Evolutionary conservation across 2,797 vertebrate genomes (phyloP), one percentile per base, ranked within the genome.

Genomic region (Lepus townsendii): DNA sequence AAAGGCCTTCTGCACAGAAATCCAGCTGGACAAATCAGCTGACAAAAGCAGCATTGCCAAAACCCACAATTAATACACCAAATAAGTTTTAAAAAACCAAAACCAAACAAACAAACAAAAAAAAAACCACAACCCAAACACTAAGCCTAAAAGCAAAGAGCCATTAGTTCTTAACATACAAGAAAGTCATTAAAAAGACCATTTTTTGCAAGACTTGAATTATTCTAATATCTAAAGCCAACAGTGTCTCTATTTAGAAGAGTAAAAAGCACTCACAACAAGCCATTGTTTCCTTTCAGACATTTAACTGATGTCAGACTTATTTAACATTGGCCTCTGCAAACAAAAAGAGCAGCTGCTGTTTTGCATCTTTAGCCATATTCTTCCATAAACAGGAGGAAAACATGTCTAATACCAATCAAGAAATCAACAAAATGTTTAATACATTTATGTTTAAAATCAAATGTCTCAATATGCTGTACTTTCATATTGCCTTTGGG

Each of bases 11-110:
- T 65, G 95, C 54, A 89, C 24, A 92, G 91, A 96, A 86, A 95
- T 62, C 65, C 52, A 92, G 93, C 73, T 83, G 77, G 68, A 35
- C 27, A 96, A 69, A 87, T 71, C 91, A 80, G 89, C 65, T 91
- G 95, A 94, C 26, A 86, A 73, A 79, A 68, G 38, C 90, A 60
- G 83, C 32, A 80, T n/a, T 88, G 92, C 92, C 96, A 97, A 96
- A 30, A 95, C 2, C 57, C 83, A 96, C 86, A 73, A 72, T 68
- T 83, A 80, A 90, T 47, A 88, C 38, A 77, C 35, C 20, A 88
- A 57, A 35, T 92, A 90, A 87, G 72, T 85, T 54, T 14, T 62
- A 50, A 32, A 24, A 60, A 26, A 24, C n/a, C 17, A 24, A 11
- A 71, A 54, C 42, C 42, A 47, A 47, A 47, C 42, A 47, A 85